Conservation (phyloP, 2,888 invertebrate genomes). For the Mesopsocus fuscifrons region DNA sequence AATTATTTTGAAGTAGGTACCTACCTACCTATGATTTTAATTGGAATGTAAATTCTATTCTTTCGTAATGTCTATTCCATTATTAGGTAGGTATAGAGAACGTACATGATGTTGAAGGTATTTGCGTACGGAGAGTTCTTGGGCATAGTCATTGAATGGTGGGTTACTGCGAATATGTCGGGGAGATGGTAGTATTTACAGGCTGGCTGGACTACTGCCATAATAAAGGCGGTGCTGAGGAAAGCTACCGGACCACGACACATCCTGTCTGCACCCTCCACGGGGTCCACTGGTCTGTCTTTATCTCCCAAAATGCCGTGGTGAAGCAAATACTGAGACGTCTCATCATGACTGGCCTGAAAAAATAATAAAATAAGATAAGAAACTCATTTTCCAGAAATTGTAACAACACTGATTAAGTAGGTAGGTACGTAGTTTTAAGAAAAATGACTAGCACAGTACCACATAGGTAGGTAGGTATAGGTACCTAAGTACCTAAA, state of each 20-base stretch:
- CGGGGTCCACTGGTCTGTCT: neutral
- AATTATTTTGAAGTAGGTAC: no score
- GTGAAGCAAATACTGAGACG: neutral
- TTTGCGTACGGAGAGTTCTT: neutral
- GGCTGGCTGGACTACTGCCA: neutral
- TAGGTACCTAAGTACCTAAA: no score
- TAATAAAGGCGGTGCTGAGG: neutral
- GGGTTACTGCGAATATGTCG: neutral
- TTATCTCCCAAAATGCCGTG: neutral
- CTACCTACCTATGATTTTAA: no score
- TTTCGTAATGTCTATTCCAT: no score
- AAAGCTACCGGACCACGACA: neutral
- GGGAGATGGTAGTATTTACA: neutral
- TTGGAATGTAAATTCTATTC: no score
- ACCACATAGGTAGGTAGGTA: no score
- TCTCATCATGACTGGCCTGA: neutral
- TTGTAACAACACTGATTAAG: no score
- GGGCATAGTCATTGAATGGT: neutral
- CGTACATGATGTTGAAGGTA: neutral
- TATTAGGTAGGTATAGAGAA: no score
- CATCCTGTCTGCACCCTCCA: neutral
- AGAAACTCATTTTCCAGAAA: no score
- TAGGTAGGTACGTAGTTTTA: no score
- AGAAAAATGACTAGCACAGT: no score
- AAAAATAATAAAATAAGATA: no score